These are phyloP conservation scores for Scaptomyza parva DNA, from an alignment of 2,888 invertebrate species.

Conservation along the genomic window DNA sequence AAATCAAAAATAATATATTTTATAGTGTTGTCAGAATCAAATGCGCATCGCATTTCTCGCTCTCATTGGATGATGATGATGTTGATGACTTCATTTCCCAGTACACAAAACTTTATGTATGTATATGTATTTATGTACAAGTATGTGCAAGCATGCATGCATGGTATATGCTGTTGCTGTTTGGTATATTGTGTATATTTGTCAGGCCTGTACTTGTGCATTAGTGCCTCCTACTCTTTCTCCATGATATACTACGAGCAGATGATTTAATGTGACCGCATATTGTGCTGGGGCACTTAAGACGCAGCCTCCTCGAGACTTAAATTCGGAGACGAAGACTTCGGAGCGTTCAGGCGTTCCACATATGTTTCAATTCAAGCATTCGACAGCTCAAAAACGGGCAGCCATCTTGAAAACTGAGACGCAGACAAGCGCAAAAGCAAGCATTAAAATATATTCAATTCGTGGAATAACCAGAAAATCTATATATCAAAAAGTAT, in stretches of 20 bases:
- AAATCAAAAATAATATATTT: constrained; percentile 15
- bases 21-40: constrained; percentile 12
- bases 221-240: constrained; percentile 33
- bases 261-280: constrained; percentile 81
- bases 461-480: constrained; percentile 4
- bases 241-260: constrained; percentile 77
- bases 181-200: constrained; percentile 37
- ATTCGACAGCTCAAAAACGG: constrained; percentile 22
- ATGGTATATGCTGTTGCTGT: neutral
- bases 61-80: constrained; percentile 47
- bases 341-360: constrained; percentile 51
- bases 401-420: constrained; percentile 72
- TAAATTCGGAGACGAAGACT: constrained; percentile 17
- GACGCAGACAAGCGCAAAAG: constrained; percentile 14
- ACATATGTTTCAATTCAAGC: constrained; percentile 74
- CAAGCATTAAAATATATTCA: constrained; percentile 20
- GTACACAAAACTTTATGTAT: too few species aligned
- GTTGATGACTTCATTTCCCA: constrained; percentile 65
- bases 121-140: constrained; percentile 4
- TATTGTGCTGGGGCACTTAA: constrained; percentile 59
- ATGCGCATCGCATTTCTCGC: constrained; percentile 33
- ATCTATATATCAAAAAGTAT: constrained; percentile 1
- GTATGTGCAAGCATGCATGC: constrained; percentile 10
- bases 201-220: constrained; percentile 66
- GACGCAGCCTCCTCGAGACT: constrained; percentile 43